A percentile compares a stretch with the other conserved stretches of the same genome.
Evolutionary conservation across 2,113 vertebrate genomes (phyloP).

Genomic region (Toxotes chatareus): DNA sequence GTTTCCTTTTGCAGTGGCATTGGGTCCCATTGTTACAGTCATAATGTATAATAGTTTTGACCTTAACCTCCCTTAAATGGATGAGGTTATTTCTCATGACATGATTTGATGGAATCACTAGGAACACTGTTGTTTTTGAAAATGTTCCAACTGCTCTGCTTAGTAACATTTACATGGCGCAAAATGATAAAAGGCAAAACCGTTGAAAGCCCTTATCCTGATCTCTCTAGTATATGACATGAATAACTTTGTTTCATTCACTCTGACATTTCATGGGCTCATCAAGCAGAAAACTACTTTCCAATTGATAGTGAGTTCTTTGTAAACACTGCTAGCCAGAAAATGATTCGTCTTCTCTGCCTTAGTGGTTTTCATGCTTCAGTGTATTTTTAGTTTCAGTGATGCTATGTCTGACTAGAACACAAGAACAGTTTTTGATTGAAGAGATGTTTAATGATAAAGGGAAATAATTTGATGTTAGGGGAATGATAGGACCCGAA

Average conservation of each 20-base stretch:
- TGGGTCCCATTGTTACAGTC: neutral
- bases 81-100: neutral
- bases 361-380: conserved; percentile 36
- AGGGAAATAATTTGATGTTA: conserved; percentile 27
- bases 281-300: conserved; percentile 48
- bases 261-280: conserved; percentile 34
- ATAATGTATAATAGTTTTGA: neutral
- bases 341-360: conserved; percentile 27
- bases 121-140: neutral
- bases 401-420: conserved; percentile 23
- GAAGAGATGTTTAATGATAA: conserved; percentile 32
- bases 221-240: neutral
- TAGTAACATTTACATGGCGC: neutral
- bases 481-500: neutral
- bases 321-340: conserved; percentile 29
- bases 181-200: conserved; percentile 8
- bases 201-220: neutral
- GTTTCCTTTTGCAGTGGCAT: neutral
- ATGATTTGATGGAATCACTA: neutral
- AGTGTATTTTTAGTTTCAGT: conserved; percentile 50
- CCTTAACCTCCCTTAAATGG: neutral
- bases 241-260: conserved; percentile 38
- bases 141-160: neutral
- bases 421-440: conserved; percentile 2
- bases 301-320: conserved; percentile 23